Evolutionary conservation across 2,888 invertebrate species (phyloP), one percentile per base, ranked within the genome.

Genomic region (Drosophila merina): DNA sequence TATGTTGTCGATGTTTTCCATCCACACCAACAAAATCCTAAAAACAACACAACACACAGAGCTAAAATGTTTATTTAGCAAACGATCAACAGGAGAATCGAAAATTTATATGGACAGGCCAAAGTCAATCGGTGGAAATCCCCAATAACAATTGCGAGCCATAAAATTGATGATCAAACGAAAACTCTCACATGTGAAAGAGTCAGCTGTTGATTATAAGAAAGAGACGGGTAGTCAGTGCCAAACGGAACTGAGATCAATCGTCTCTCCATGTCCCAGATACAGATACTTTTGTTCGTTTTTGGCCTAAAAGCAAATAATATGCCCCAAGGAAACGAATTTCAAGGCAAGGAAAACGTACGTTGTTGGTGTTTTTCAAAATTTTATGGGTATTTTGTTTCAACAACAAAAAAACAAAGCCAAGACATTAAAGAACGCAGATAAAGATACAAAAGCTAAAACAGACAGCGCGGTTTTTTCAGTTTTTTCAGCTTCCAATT

Each of bases 81-180:
- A 86, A 86, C 88, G 80, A 83, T 87, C 88, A 88, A 78, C 82
- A 77, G 68, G 86, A 86, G 75, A 83, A 79, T 66, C 79, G 63
- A 64, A 64, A 87, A 87, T 87, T 81, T 81, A 81, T 81, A 87
- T 85, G 57, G 81, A 82, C 81, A 87, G 82, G 56, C 79, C 86
- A 82, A 87, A 87, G 88, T 87, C 82, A 86, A 79, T 83, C 77
- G 83, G 62, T 75, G 86, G 85, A 81, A 76, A 87, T 85, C 64
- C 82, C 79, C 68, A 57, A 74, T 55, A 57, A 77, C 56, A 59
- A 66, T 73, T 55, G 52, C 72, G 73, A 82, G 76, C 72, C 88
- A 90, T 89, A 84, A 90, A 90, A 82, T 86, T 79, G 80, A 85
- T 90, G 90, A 89, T 90, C 89, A 90, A 90, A 90, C 82, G 88